phyloP scores from a whole-genome alignment of 2,113 vertebrate species.

The Cyphomyrus plagiostoma region DNA sequence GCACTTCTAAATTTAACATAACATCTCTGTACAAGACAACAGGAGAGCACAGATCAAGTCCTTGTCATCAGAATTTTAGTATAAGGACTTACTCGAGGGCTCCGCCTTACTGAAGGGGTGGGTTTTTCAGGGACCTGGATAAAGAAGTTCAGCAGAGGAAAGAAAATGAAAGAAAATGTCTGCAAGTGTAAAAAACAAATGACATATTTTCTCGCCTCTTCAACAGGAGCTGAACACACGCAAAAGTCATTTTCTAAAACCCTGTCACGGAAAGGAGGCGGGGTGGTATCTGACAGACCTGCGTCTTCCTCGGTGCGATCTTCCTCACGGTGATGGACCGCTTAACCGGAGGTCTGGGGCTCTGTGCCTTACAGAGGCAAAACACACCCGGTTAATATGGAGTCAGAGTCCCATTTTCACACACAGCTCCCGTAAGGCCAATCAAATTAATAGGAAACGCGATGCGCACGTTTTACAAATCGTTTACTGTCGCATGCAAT shows the following conservation, averaged over 20 bases:
- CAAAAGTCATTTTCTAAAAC: background rate
- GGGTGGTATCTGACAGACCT: conserved; percentile 38
- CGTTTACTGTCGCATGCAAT: background rate
- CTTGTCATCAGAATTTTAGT: background rate
- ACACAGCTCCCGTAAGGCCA: background rate
- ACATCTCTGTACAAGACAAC: background rate
- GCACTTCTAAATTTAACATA: background rate
- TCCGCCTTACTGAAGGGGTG: background rate
- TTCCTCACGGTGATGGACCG: conserved; percentile 59
- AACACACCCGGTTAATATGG: background rate
- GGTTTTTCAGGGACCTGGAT: background rate
- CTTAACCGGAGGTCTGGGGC: conserved; percentile 39
- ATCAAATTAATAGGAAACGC: background rate
- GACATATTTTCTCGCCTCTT: background rate
- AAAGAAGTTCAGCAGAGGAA: background rate
- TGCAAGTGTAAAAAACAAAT: background rate
- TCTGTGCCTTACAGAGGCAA: background rate
- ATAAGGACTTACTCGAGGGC: background rate
- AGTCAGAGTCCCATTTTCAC: background rate
- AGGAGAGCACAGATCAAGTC: background rate
- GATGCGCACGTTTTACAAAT: background rate
- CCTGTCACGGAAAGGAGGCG: background rate
- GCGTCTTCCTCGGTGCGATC: conserved; percentile 59
- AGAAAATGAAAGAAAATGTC: background rate
- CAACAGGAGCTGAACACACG: background rate